These are phyloP conservation scores for Phrynocephalus vlangalii DNA, from an alignment of 2,797 vertebrate species.

Conservation along the genomic window DNA sequence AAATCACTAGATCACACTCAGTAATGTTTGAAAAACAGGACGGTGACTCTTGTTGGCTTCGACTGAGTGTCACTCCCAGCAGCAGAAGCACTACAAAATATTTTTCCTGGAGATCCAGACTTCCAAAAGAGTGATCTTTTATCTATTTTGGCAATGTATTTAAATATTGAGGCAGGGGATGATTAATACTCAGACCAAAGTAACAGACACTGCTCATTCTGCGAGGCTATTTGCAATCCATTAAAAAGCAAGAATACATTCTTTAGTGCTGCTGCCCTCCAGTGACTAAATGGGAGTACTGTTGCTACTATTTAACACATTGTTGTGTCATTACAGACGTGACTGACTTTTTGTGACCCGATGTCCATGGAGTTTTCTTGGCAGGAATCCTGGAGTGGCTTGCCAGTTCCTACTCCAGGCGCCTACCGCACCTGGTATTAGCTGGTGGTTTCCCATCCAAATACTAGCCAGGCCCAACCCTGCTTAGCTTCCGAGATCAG, in stretches of 20 bases:
- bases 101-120: background rate
- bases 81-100: background rate
- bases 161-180: background rate
- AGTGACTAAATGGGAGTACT: slow-evolving; percentile 28
- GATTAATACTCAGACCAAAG: background rate
- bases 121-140: background rate
- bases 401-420: no score
- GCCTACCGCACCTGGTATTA: no score
- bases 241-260: background rate
- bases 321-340: no score
- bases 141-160: background rate
- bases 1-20: no score
- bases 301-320: background rate
- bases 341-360: no score
- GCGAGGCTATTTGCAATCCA: rapidly evolving
- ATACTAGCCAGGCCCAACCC: no score
- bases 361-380: no score
- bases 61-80: background rate
- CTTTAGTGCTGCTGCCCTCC: slow-evolving; percentile 33
- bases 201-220: background rate
- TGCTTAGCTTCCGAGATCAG: no score
- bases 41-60: background rate
- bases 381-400: no score
- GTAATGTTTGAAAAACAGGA: background rate
- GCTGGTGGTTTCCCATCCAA: no score